Conservation (phyloP, 2,113 vertebrate genomes). For the Cyphomyrus discorhynchus region DNA sequence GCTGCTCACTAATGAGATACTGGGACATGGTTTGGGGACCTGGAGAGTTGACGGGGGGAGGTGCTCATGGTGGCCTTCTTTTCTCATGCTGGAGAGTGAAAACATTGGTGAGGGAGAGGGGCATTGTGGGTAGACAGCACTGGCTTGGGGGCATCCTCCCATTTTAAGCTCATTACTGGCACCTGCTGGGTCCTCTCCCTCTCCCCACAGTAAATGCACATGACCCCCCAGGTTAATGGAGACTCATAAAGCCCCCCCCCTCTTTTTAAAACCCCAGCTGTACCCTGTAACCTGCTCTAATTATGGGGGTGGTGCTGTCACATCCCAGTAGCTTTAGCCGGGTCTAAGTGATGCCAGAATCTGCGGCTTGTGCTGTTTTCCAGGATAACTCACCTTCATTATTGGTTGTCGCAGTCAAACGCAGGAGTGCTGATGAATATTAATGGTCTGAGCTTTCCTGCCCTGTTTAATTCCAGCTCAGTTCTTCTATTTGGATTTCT, state of each 20-base stretch:
- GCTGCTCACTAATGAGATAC: neutral
- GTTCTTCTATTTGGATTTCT: neutral
- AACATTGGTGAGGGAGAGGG: neutral
- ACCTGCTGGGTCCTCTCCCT: neutral
- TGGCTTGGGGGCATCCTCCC: neutral
- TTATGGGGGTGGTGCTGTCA: neutral
- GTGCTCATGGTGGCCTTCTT: neutral
- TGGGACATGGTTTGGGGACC: neutral
- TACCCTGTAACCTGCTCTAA: neutral
- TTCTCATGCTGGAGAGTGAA: neutral
- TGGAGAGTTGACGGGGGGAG: neutral
- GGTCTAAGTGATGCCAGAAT: neutral
- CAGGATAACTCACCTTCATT: neutral
- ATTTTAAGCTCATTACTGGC: neutral
- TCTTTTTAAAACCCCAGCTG: neutral
- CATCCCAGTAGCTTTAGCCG: neutral
- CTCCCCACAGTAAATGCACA: neutral
- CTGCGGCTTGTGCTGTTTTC: neutral
- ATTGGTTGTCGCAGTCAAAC: neutral
- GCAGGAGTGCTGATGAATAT: neutral
- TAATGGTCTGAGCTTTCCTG: neutral
- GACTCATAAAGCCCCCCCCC: neutral
- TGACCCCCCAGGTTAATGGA: neutral
- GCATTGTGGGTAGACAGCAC: neutral
- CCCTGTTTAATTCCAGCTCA: neutral